phyloP scores from a whole-genome alignment of 2,113 vertebrate species.

The Euleptes europaea region DNA sequence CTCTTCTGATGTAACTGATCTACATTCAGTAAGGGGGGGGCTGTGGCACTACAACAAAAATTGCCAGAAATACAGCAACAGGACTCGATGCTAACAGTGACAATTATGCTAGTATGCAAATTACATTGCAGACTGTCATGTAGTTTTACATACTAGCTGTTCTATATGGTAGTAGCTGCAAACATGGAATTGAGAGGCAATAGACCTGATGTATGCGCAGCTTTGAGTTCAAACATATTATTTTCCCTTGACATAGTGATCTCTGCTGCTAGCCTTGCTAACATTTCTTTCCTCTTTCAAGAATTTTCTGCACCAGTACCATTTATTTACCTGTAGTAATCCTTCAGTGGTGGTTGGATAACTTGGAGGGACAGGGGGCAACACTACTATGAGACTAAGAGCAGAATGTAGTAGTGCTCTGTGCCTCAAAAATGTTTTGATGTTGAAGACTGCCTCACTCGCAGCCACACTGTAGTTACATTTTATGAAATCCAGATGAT shows the following conservation, averaged over 20 bases:
- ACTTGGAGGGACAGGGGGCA: constrained; percentile 15
- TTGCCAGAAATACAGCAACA: background rate
- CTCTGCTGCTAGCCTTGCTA: background rate
- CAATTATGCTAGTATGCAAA: background rate
- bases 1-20: background rate
- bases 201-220: background rate
- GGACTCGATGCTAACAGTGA: background rate
- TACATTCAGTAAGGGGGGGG: background rate
- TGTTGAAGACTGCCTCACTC: constrained; percentile 65
- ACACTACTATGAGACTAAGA: constrained; percentile 42
- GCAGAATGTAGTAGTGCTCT: constrained; percentile 50
- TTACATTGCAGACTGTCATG: background rate
- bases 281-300: background rate
- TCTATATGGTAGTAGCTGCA: background rate
- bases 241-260: background rate
- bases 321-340: constrained; percentile 32
- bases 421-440: constrained; percentile 65
- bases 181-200: background rate
- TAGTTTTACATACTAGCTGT: background rate
- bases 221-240: background rate
- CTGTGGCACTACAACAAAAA: background rate
- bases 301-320: constrained; percentile 4
- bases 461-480: constrained; percentile 65
- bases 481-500: constrained; percentile 79
- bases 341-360: background rate